These are phyloP conservation scores for Orycteropus afer DNA, from an alignment of 2,113 vertebrate genomes.

Conservation along the genomic window DNA sequence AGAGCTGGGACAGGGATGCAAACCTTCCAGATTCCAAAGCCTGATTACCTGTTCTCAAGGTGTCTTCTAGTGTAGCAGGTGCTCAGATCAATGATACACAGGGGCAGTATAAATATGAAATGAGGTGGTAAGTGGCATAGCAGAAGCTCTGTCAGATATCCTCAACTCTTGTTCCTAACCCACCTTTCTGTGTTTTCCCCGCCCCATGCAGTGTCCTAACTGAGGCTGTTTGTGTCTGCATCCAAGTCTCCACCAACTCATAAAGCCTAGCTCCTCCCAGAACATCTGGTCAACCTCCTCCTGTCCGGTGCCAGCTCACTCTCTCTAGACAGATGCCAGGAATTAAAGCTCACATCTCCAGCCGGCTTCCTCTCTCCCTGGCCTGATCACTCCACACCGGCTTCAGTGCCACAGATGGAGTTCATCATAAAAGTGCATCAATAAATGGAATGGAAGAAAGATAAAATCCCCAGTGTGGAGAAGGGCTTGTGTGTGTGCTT, in stretches of 20 bases:
- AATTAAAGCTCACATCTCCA: background rate
- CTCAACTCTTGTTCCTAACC: rapidly evolving
- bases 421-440: conserved; percentile 54
- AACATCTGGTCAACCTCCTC: background rate
- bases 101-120: background rate
- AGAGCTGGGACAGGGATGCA: background rate
- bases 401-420: conserved; percentile 26
- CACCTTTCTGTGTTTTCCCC: background rate
- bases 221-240: conserved; percentile 5
- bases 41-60: background rate
- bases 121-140: background rate
- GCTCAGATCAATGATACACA: background rate
- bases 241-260: background rate
- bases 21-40: background rate
- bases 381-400: background rate
- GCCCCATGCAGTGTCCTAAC: background rate
- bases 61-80: background rate
- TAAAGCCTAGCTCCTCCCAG: background rate
- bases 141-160: too few species aligned
- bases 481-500: background rate
- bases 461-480: background rate
- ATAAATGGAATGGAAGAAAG: conserved; percentile 29
- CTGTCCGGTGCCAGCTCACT: background rate
- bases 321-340: conserved; percentile 20
- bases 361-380: background rate